Conservation (phyloP, 1,140 invertebrate genomes). For the Ooceraea biroi region DNA sequence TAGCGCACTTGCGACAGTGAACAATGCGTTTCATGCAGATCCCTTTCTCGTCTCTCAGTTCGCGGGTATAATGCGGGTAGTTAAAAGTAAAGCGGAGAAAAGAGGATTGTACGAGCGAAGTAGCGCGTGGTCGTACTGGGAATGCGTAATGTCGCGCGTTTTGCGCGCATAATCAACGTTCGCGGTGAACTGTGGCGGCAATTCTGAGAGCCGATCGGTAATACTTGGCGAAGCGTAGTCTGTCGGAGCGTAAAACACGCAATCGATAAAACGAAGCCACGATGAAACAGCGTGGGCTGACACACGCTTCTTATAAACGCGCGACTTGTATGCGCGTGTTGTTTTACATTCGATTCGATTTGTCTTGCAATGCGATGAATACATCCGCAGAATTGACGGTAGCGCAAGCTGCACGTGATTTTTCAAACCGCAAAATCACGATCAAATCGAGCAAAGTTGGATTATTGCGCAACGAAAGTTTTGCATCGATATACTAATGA, state of each 20-base stretch:
- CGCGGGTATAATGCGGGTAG: background rate
- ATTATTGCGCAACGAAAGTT: background rate
- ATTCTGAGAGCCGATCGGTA: background rate
- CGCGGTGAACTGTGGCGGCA: constrained; percentile 14
- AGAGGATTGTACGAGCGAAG: no score
- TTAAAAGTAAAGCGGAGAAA: background rate
- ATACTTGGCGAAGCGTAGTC: background rate
- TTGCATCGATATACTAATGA: background rate
- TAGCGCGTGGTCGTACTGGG: background rate
- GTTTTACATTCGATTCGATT: background rate
- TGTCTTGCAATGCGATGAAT: background rate
- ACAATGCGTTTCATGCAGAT: no score
- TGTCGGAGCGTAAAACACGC: background rate
- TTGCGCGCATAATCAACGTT: background rate
- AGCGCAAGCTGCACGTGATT: background rate
- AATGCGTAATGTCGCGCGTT: constrained; percentile 1
- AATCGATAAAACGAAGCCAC: constrained; percentile 17
- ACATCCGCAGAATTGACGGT: background rate
- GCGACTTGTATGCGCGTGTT: background rate
- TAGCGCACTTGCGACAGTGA: background rate
- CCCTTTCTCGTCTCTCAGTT: background rate
- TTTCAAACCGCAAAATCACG: background rate
- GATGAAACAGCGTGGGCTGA: background rate
- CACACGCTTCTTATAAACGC: constrained; percentile 9
- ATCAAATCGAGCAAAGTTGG: background rate